These are phyloP conservation scores for Synodontis membranacea DNA, from an alignment of 2,113 vertebrate species.

Conservation along the genomic window DNA sequence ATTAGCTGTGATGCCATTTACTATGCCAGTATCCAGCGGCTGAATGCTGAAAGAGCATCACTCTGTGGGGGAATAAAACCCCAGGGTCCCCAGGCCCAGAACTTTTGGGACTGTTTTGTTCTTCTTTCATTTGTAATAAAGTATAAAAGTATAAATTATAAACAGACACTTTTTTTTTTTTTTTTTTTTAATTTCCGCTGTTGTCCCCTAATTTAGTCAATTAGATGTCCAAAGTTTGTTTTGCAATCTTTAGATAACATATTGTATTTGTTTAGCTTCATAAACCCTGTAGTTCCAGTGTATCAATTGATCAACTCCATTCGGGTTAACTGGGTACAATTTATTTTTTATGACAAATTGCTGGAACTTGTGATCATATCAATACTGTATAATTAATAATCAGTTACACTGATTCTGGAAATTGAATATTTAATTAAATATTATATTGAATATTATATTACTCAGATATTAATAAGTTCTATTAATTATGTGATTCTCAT, in stretches of 20 bases:
- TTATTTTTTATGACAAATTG: not conserved
- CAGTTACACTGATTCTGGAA: not conserved
- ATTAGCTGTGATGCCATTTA: not conserved
- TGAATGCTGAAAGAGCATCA: not conserved
- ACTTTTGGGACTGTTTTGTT: not conserved
- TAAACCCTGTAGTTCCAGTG: not conserved
- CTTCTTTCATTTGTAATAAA: not conserved
- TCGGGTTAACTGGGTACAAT: not conserved
- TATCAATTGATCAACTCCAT: not conserved
- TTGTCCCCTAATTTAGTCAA: not conserved
- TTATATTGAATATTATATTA: too few species aligned
- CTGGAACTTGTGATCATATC: not conserved
- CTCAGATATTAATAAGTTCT: not conserved
- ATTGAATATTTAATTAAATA: not conserved
- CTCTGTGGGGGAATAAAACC: not conserved
- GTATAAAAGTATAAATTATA: too few species aligned
- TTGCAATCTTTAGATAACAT: not conserved
- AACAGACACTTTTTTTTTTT: too few species aligned
- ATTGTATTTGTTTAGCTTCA: not conserved
- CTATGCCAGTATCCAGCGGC: not conserved
- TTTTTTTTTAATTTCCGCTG: not conserved
- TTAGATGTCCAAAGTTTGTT: not conserved
- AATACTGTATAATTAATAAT: not conserved
- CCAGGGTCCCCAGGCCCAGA: not conserved
- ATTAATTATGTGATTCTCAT: not conserved